Conservation (phyloP, 1,140 invertebrate genomes). For the Triops cancriformis region DNA sequence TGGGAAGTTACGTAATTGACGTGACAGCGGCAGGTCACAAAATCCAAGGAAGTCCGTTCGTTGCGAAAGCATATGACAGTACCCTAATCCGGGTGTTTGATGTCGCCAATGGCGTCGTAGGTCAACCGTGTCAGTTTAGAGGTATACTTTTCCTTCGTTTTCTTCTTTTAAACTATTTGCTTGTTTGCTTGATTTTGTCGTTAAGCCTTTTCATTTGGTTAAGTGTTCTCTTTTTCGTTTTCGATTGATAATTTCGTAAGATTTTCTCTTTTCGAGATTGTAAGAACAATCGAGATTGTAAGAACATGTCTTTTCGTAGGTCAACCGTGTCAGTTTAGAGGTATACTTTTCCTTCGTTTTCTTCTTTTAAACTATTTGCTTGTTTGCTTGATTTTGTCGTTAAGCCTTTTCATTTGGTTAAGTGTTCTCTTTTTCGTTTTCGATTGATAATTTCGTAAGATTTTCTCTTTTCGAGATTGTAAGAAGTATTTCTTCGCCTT, state of each 20-base stretch:
- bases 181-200: not conserved
- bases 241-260: too few species aligned
- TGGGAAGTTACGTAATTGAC: constrained; percentile 83
- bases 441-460: too few species aligned
- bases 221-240: not conserved
- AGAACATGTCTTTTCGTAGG: too few species aligned
- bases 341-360: constrained; percentile 41
- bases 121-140: constrained; percentile 87
- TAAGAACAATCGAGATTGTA: too few species aligned
- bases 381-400: not conserved
- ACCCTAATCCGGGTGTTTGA: constrained; percentile 84
- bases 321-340: constrained; percentile 86
- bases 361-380: not conserved
- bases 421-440: not conserved
- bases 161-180: not conserved
- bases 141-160: constrained; percentile 44
- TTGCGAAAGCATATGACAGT: constrained; percentile 88
- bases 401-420: not conserved
- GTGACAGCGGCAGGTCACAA: constrained; percentile 76
- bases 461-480: too few species aligned
- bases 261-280: too few species aligned
- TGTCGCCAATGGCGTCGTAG: constrained; percentile 73
- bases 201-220: not conserved
- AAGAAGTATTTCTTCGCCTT: too few species aligned
- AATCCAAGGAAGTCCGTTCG: constrained; percentile 70